Evolutionary conservation across 1,140 invertebrate genomes (phyloP), one percentile per base, ranked within the genome.

Genomic region (Paracyclopina nana): DNA sequence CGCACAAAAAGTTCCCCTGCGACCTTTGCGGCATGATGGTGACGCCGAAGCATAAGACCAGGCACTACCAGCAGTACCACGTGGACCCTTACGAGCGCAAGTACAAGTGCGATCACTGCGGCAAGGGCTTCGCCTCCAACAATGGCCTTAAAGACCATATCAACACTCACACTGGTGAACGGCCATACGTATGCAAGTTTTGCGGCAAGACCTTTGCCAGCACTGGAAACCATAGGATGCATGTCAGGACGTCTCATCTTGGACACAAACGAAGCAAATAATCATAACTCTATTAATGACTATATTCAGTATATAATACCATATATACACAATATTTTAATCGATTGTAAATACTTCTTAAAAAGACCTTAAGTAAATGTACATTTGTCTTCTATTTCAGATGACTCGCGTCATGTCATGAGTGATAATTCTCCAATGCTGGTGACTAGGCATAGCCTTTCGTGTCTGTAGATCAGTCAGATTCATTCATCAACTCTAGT

Each of bases 251-350:
- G 8, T 18, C 24, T 9, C 40, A 42, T 42, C 40, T 42, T 12
- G 40, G 40, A 22, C n/a, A 42, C 20, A 42, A 42, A 42, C 40
- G 40, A 42, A 14, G 14, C 50, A 53, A 56, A 38, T n/a, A n/a
- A n/a, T n/a, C n/a, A n/a, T n/a, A n/a, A n/a, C n/a, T n/a, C n/a
- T n/a, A n/a, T n/a, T n/a, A n/a, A n/a, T n/a, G n/a, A n/a, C n/a
- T n/a, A n/a, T n/a, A n/a, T n/a, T n/a, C n/a, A n/a, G n/a, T n/a
- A n/a, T n/a, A n/a, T n/a, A n/a, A n/a, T n/a, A n/a, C n/a, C n/a
- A n/a, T n/a, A n/a, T n/a, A n/a, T n/a, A n/a, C n/a, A n/a, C n/a
- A n/a, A n/a, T n/a, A n/a, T n/a, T n/a, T n/a, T n/a, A n/a, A n/a
- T n/a, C n/a, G n/a, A n/a, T n/a, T n/a, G n/a, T n/a, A n/a, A n/a